Evolutionary conservation across 2,888 invertebrate genomes (phyloP).

Genomic region (Ectemnius cavifrons): DNA sequence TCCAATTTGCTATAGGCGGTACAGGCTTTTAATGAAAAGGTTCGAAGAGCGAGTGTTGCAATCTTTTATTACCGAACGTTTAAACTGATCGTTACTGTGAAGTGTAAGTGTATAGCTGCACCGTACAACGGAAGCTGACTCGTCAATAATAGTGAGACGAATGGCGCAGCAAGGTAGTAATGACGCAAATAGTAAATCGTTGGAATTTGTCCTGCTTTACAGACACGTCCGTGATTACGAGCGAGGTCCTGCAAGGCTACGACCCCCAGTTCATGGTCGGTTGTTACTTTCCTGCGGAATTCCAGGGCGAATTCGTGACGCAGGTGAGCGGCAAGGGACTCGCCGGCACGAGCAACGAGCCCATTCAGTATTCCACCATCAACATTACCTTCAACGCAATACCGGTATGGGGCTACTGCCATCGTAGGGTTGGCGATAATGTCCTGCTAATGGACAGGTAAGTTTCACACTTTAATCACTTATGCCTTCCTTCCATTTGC

Average conservation of each 20-base stretch:
- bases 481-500: no score
- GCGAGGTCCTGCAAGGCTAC: constrained; percentile 65
- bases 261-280: constrained; percentile 73
- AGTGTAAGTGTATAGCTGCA: no score
- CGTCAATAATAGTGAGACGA: no score
- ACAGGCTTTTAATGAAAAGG: no score
- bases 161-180: no score
- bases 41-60: no score
- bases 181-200: no score
- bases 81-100: no score
- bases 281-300: constrained; percentile 84
- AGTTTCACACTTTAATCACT: constrained; percentile 55
- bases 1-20: no score
- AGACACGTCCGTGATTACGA: constrained; percentile 52
- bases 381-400: constrained; percentile 83
- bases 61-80: no score
- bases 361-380: constrained; percentile 81
- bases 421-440: constrained; percentile 81
- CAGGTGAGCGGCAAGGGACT: constrained; percentile 78
- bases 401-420: constrained; percentile 84
- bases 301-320: constrained; percentile 83
- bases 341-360: constrained; percentile 75
- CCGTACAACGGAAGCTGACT: no score
- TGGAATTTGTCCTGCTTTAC: constrained; percentile 19
- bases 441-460: constrained; percentile 82